Evolutionary conservation across 2,888 invertebrate genomes (phyloP), one percentile per base, ranked within the genome.

Genomic region (Tortricodes alternella): DNA sequence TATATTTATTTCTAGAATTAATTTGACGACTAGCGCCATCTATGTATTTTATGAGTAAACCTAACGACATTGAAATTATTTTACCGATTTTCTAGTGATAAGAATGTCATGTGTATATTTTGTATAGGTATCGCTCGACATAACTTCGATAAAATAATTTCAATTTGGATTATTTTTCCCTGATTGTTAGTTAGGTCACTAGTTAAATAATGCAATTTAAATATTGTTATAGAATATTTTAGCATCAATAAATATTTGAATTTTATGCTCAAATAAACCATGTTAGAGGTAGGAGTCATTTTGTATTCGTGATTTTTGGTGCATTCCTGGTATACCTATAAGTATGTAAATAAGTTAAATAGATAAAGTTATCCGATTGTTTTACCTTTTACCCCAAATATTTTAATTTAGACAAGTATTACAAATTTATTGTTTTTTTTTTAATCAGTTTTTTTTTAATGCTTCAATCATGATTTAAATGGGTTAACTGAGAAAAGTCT

Each of bases 251-350:
- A 55, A 35, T 48, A 55, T 27, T 35, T 39, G 3, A 48, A 55
- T 21, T 27, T 41, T 48, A 46, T 55, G 55, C 55, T 55, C 55
- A 55, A 55, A 35, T 55, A 56, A 41, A 39, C 18, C 15, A 27
- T 37, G 18, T 23, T 49, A 56, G 37, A 16, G 50, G 51, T 51
- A 44, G 37, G 43, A 44, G 50, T 51, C 16, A 44, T 57, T 51
- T 57, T 44, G 29, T 51, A 51, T 51, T 23, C 21, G 29, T 57
- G 51, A 51, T 29, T 57, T 44, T 38, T 49, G 41, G 49, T 57
- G 34, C 53, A 53, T 53, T 48, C 48, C 53, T 46, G 21, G 46
- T 13, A 34, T 7, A 18, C 11, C n/a, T n/a, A n/a, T n/a, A n/a
- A n/a, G 23, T 39, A 46, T 19, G 18, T 46, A 19, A 6, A 5